Evolutionary conservation across 1,140 invertebrate species (phyloP).

Genomic region (honey bee (Apis mellifera)): Amel_HAv3.1 CM009934.2:11286001-11286500

Average conservation of each 20-base stretch:
- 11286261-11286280: neutral
- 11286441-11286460: neutral
- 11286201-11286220: neutral
- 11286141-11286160: neutral
- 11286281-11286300: neutral
- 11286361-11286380: neutral
- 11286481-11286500: neutral
- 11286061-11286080: too few relatives aligned
- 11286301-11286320: neutral
- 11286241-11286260: neutral
- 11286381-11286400: neutral
- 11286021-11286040: too few relatives aligned
- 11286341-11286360: neutral
- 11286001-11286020: too few relatives aligned
- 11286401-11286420: neutral
- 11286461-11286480: fast-evolving
- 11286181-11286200: neutral
- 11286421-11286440: neutral
- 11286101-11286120: too few relatives aligned
- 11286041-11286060: too few relatives aligned
- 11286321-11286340: neutral
- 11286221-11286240: neutral
- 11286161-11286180: too few relatives aligned
- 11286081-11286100: too few relatives aligned
- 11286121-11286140: too few relatives aligned